Base-by-base conservation (phyloP, 2,797 vertebrate species). In the Silurus lanzhouensis region DNA sequence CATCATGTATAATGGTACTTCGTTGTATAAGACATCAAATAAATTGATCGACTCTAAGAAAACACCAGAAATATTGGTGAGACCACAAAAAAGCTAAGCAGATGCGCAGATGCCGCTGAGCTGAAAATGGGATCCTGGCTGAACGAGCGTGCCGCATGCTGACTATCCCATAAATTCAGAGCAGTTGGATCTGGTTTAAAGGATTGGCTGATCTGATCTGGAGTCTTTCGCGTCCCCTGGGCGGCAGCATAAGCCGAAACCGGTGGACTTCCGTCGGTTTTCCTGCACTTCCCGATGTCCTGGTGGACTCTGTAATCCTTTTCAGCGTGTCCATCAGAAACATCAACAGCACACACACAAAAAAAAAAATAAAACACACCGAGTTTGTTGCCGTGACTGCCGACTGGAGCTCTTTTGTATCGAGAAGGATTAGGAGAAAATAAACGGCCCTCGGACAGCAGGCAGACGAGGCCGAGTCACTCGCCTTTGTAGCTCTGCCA, bases 371-470 rank as follows among this genome's bases (percentile, higher is more conserved):
- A 31, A 64, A 52, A 44, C 20, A 80, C 46, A 25, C 31, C 22
- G 81, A 79, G 83, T 83, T 88, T 84, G 80, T 83, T 88, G 91
- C 84, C 87, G 84, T 86, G 88, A 88, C 87, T 88, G 84, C 66
- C 83, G 83, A 88, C 81, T 55, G 87, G 66, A 85, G 77, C 71
- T 83, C 60, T 55, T 90, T 91, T 80, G 88, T 90, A 88, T 90
- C 76, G 79, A 86, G 87, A 81, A 25, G 84, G 86, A 90, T 92
- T 91, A 92, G 89, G 63, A 74, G 77, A 83, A 87, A 85, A 91
- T 90, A 88, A 89, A 89, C 86, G 70, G 82, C 66, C 80, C 79
- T 76, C 84, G 78, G 83, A 83, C 88, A 83, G 81, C 75, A 85
- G 85, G 81, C 60, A 83, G 82, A 82, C 83, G 83, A 86, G 81